phyloP scores from a whole-genome alignment of 1,140 invertebrate genomes.

The Drosophila parvula region DNA sequence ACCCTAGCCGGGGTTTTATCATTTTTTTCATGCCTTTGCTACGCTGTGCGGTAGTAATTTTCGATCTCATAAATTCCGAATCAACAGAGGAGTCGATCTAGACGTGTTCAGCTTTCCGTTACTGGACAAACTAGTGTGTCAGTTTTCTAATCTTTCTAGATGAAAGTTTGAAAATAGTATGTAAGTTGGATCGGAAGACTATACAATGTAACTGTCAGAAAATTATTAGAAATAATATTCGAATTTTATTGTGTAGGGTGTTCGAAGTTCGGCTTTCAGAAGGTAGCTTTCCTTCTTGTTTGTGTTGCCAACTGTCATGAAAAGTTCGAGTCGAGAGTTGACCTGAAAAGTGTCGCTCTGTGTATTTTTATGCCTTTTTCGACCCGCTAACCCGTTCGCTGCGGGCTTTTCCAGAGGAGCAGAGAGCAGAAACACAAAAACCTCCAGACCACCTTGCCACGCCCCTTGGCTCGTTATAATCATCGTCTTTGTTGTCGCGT shows the following conservation, averaged over 20 bases:
- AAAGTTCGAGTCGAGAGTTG: conserved; percentile 74
- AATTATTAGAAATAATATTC: no score
- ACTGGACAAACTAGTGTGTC: no score
- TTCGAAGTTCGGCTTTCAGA: not conserved
- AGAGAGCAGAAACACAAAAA: not conserved
- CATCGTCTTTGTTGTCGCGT: conserved; percentile 5
- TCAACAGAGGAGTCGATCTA: not conserved
- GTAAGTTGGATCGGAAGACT: no score
- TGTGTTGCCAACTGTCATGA: conserved; percentile 71
- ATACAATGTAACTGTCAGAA: no score
- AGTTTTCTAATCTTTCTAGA: no score
- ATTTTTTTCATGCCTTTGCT: not conserved
- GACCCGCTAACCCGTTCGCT: conserved; percentile 9
- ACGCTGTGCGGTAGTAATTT: no score
- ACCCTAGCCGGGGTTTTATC: not conserved
- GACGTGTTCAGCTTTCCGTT: no score
- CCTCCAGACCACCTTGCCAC: conserved; percentile 1
- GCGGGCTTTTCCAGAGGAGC: conserved; percentile 6
- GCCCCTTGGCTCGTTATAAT: conserved; percentile 24
- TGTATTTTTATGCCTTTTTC: conserved; percentile 39
- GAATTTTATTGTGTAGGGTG: not conserved
- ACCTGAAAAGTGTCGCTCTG: conserved; percentile 65
- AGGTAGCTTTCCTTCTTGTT: not conserved
- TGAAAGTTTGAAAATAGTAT: no score
- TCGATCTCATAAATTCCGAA: not conserved